Evolutionary conservation across 2,113 vertebrate species (phyloP), one percentile per base, ranked within the genome.

Genomic region (Eulemur macaco): DNA sequence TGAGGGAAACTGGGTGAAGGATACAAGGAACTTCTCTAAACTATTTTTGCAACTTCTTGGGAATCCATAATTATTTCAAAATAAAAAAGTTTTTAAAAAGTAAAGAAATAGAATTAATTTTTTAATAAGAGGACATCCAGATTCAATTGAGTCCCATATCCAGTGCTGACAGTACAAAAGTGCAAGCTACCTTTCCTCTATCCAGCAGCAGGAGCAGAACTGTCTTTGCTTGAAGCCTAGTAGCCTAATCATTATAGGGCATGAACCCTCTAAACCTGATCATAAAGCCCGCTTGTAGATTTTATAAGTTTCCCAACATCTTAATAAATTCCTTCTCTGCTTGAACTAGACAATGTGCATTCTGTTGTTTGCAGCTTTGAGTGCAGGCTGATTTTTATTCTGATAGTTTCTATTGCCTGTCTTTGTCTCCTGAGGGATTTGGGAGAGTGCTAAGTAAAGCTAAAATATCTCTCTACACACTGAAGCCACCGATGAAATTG

Each of bases 291-390:
- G 84, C 39, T 73, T 31, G 13, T 68, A 85, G 78, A 80, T 11
- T 20, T 87, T 45, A 50, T 80, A 84, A 93, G 64, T 15, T n/a
- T 37, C 25, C 21, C 76, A 87, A 50, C 11, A 69, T 87, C 66
- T 91, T 76, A 96, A 87, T 87, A 92, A 93, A 89, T 96, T 88
- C 60, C 56, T 93, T 93, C 80, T 74, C 56, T 21, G 20, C 29
- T 76, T 88, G 69, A 47, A 84, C 45, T 88, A 87, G 71, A 71
- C 56, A 96, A 69, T 63, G 73, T 56, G 29, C 13, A 27, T 39
- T 95, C 56, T 93, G 73, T 91, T 88, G 6, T 95, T 80, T 34
- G 71, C 50, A 91, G 64, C 20, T 87, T 95, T 76, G 50, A 96
- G 81, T 74, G 45, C 56, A 56, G 76, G 47, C 50, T 93, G 14